Conservation (phyloP, 2,797 vertebrate species). For the Rhinophrynus dorsalis region DNA sequence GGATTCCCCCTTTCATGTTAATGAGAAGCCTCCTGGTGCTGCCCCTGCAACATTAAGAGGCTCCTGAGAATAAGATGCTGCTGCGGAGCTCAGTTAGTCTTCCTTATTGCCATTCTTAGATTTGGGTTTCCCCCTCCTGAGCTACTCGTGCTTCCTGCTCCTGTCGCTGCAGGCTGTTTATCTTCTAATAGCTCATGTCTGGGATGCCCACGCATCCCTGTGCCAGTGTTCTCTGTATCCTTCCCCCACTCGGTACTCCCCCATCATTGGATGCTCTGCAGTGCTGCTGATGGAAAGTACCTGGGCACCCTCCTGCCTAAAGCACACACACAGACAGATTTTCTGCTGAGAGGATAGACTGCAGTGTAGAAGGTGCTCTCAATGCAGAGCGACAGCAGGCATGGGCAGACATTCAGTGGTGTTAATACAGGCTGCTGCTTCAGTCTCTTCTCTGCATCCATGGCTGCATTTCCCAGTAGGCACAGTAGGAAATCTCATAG, state of each 20-base stretch:
- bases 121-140: conserved; percentile 32
- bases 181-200: conserved; percentile 45
- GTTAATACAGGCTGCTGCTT: background rate
- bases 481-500: too few relatives aligned
- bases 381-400: conserved; percentile 15
- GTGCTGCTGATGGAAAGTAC: conserved; percentile 24
- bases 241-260: conserved; percentile 31
- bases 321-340: background rate
- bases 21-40: conserved; percentile 4
- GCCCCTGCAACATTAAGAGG: conserved; percentile 20
- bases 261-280: conserved; percentile 23
- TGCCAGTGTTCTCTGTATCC: conserved; percentile 3
- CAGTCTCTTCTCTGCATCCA: background rate
- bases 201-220: conserved; percentile 35
- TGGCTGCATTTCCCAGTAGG: too few relatives aligned
- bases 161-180: conserved; percentile 45
- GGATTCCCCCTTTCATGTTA: conserved; percentile 14
- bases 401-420: background rate
- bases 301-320: conserved; percentile 23
- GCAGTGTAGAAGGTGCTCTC: conserved; percentile 18
- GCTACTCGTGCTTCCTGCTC: conserved; percentile 24
- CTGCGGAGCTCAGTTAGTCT: conserved; percentile 22
- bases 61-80: conserved; percentile 22
- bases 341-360: conserved; percentile 18
- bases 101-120: conserved; percentile 34